These are phyloP conservation scores for Peromyscus eremicus DNA, from an alignment of 2,797 vertebrate species.

Conservation along the genomic window DNA sequence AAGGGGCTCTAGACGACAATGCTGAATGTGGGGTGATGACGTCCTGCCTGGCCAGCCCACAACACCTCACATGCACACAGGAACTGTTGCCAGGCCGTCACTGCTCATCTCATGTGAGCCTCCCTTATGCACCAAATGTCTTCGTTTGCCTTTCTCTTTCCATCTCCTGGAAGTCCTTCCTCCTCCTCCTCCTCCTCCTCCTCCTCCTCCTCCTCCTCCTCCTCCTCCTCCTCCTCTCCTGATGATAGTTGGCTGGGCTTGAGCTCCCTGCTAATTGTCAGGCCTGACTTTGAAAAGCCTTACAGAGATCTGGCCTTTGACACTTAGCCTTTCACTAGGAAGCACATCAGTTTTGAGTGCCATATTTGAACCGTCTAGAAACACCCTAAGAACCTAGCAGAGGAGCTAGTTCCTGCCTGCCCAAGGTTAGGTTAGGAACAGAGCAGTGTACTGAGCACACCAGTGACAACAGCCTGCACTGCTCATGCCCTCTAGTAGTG, in stretches of 20 bases:
- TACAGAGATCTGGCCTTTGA: background rate
- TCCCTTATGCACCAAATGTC: background rate
- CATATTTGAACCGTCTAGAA: background rate
- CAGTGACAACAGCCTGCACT: background rate
- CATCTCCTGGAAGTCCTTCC: background rate
- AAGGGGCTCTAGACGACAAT: slow-evolving; percentile 21
- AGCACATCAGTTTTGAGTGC: background rate
- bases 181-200: background rate
- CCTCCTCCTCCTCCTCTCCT: background rate
- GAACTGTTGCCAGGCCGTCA: background rate
- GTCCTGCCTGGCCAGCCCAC: background rate
- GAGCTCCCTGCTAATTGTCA: background rate
- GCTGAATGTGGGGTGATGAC: background rate
- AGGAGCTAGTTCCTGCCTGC: slow-evolving; percentile 6
- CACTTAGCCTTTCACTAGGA: background rate
- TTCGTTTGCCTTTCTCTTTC: background rate
- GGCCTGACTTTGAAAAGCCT: slow-evolving; percentile 11
- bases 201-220: too few relatives aligned
- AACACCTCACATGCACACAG: accelerated
- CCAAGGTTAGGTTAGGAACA: background rate
- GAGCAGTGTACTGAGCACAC: background rate
- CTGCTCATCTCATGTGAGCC: background rate
- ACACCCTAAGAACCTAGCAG: background rate
- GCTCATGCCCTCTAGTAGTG: background rate
- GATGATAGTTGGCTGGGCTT: background rate